phyloP scores from a whole-genome alignment of 2,888 invertebrate species.

The Microdon myrmicae region DNA sequence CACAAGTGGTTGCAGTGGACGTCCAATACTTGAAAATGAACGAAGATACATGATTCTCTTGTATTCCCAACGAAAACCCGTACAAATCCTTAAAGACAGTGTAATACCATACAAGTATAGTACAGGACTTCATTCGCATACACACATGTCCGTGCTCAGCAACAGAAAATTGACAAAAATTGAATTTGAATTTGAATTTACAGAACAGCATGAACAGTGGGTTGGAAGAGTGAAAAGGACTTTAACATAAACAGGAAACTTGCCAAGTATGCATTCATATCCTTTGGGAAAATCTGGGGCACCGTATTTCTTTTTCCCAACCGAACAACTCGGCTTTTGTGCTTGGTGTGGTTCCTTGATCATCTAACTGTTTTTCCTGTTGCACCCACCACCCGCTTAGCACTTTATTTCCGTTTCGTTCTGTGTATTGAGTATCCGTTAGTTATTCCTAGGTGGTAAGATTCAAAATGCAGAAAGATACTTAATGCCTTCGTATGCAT shows the following conservation, averaged over 20 bases:
- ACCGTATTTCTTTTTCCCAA: slow-evolving; percentile 46
- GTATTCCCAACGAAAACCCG: too few relatives aligned
- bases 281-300: slow-evolving; percentile 48
- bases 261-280: slow-evolving; percentile 48
- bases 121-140: slow-evolving; percentile 24
- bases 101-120: slow-evolving; percentile 20
- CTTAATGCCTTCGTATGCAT: slow-evolving; percentile 48
- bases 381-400: slow-evolving; percentile 3
- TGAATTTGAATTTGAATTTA: slow-evolving; percentile 37
- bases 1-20: too few relatives aligned
- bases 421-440: slow-evolving; percentile 11
- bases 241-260: slow-evolving; percentile 28
- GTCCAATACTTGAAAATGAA: too few relatives aligned
- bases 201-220: slow-evolving; percentile 13
- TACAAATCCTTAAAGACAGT: slow-evolving; percentile 34
- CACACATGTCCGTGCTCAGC: slow-evolving; percentile 2
- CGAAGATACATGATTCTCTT: too few relatives aligned
- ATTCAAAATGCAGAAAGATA: slow-evolving; percentile 37
- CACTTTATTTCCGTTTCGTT: too few relatives aligned
- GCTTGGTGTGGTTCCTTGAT: neutral
- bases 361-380: slow-evolving; percentile 4
- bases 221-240: slow-evolving; percentile 1
- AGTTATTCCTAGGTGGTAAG: slow-evolving; percentile 5
- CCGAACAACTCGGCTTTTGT: too few relatives aligned
- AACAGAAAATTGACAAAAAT: slow-evolving; percentile 21